phyloP scores from a whole-genome alignment of 2,888 invertebrate species.

The Hypselothyrea guttata region DNA sequence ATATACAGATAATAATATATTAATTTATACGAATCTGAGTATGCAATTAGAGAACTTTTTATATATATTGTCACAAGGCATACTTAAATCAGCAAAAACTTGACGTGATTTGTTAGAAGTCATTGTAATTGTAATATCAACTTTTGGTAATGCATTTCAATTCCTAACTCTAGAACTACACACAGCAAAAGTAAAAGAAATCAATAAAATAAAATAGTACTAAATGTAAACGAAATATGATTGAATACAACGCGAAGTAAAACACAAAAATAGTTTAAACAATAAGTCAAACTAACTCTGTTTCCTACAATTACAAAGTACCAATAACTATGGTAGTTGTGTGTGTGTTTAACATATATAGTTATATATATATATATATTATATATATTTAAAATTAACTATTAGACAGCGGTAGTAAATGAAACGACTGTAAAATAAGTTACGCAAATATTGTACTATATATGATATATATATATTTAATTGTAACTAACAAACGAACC shows the following conservation, averaged over 20 bases:
- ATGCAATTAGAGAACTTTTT: slow-evolving; percentile 66
- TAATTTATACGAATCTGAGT: slow-evolving; percentile 48
- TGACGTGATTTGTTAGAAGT: slow-evolving; percentile 72
- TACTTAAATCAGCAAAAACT: slow-evolving; percentile 35
- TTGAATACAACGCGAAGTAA: slow-evolving; percentile 30
- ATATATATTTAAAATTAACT: slow-evolving; percentile 38
- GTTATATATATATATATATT: slow-evolving; percentile 52
- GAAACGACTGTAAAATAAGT: slow-evolving; percentile 73
- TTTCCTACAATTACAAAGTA: slow-evolving; percentile 72
- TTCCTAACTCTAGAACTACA: slow-evolving; percentile 56
- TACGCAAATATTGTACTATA: slow-evolving; percentile 66
- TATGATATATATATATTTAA: slow-evolving; percentile 22
- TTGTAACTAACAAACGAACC: slow-evolving; percentile 67
- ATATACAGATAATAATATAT: slow-evolving; percentile 54
- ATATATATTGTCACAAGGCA: slow-evolving; percentile 53
- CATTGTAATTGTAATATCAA: slow-evolving; percentile 59
- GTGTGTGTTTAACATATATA: slow-evolving; percentile 50
- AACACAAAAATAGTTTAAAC: slow-evolving; percentile 57
- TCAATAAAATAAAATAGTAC: slow-evolving; percentile 13
- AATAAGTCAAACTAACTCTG: slow-evolving; percentile 73
- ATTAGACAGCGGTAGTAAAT: slow-evolving; percentile 66
- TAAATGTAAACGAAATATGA: slow-evolving; percentile 9
- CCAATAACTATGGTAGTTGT: slow-evolving; percentile 71
- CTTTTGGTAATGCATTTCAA: slow-evolving; percentile 72
- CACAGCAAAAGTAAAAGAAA: slow-evolving; percentile 16